Conservation (phyloP, 2,113 vertebrate species). For the Hydropotes inermis region DNA sequence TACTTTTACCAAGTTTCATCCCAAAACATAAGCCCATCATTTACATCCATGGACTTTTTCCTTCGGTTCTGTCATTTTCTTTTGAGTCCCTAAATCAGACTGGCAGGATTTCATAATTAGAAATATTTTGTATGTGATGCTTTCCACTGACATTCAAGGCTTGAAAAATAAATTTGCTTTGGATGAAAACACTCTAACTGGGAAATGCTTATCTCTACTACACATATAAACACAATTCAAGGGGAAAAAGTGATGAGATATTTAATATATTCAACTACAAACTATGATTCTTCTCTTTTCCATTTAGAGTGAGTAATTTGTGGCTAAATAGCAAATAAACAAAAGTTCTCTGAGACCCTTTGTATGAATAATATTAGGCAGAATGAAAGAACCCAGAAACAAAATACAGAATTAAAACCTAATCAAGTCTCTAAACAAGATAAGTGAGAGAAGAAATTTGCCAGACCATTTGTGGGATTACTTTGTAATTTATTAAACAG, state of each 20-base stretch:
- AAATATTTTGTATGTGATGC: neutral
- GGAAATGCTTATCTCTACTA: neutral
- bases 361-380: neutral
- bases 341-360: slow-evolving; percentile 1
- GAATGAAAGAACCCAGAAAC: neutral
- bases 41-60: neutral
- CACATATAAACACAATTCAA: neutral
- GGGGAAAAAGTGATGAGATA: neutral
- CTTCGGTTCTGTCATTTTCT: neutral
- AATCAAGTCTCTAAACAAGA: slow-evolving; percentile 5
- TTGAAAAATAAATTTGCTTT: neutral
- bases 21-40: neutral
- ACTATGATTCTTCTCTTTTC: neutral
- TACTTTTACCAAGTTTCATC: neutral
- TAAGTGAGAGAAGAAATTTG: neutral
- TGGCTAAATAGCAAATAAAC: slow-evolving; percentile 31
- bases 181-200: neutral
- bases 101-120: slow-evolving; percentile 1
- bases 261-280: slow-evolving; percentile 22
- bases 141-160: neutral
- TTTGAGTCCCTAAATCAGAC: neutral
- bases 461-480: neutral
- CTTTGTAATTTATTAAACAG: neutral
- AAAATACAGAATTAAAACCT: slow-evolving; percentile 9
- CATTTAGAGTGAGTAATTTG: neutral